These are phyloP conservation scores for Corella eumyota DNA, from an alignment of 23 tunicate species.

Conservation along the genomic window DNA sequence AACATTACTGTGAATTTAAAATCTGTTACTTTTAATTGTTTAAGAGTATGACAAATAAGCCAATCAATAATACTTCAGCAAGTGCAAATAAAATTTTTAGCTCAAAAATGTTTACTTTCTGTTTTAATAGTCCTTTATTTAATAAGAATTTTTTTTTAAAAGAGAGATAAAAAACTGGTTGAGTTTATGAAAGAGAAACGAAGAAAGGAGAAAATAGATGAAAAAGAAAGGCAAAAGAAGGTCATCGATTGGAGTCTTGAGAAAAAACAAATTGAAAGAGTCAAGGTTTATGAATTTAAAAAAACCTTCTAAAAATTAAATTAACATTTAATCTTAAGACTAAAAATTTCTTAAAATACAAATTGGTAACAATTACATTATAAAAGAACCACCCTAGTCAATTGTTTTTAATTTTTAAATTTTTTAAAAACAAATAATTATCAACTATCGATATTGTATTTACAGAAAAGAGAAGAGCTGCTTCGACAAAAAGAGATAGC, in stretches of 20 bases:
- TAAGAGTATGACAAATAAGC: too few species aligned
- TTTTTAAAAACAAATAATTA: too few species aligned
- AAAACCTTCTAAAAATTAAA: neutral
- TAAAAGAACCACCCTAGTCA: neutral
- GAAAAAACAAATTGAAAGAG: conserved; percentile 20
- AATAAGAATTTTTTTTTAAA: too few species aligned
- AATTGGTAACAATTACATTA: neutral
- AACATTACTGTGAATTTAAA: too few species aligned
- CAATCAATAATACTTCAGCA: too few species aligned
- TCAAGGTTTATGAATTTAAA: conserved; percentile 15
- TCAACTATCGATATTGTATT: too few species aligned
- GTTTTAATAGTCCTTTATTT: too few species aligned
- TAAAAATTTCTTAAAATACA: neutral
- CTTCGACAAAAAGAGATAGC: conserved; percentile 40
- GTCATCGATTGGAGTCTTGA: conserved; percentile 48
- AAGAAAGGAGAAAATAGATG: conserved; percentile 39
- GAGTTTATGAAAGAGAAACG: conserved; percentile 69
- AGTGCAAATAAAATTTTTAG: too few species aligned
- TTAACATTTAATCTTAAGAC: too few species aligned
- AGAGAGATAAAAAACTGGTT: conserved; percentile 63
- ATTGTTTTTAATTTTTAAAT: too few species aligned
- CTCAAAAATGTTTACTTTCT: too few species aligned
- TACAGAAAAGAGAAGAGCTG: conserved; percentile 38
- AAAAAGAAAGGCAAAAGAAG: conserved; percentile 24
- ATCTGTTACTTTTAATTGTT: too few species aligned